A percentile compares a stretch with the other conserved stretches of the same genome.
These are phyloP conservation scores for Dipodomys stephensi DNA, from an alignment of 2,113 vertebrate genomes.

Conservation along the genomic window DNA sequence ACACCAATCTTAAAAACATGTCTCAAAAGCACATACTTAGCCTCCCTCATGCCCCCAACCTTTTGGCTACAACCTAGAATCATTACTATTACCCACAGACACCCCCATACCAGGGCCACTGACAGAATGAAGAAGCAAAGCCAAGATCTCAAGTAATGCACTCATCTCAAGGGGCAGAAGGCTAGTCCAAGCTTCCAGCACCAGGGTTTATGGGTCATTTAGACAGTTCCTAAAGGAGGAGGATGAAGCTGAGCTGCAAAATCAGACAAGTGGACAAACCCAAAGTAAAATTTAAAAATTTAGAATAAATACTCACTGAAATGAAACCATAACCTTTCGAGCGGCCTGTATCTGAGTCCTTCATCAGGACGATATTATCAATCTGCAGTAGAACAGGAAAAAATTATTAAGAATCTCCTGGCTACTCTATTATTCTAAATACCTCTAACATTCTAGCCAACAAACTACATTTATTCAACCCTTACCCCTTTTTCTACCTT, in stretches of 20 bases:
- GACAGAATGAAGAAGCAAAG: constrained; percentile 54
- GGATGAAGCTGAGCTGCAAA: constrained; percentile 65
- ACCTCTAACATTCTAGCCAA: constrained; percentile 10
- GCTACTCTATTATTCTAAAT: neutral
- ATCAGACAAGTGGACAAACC: constrained; percentile 50
- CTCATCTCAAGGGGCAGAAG: constrained; percentile 56
- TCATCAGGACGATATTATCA: constrained; percentile 83
- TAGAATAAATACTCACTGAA: constrained; percentile 73
- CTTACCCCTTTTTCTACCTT: neutral
- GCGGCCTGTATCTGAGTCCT: constrained; percentile 83
- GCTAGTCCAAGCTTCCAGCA: constrained; percentile 55
- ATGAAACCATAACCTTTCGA: constrained; percentile 86
- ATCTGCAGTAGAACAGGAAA: constrained; percentile 72
- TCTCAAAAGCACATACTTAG: constrained; percentile 23
- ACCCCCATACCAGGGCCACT: constrained; percentile 38
- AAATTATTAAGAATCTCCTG: constrained; percentile 16
- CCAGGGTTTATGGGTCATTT: constrained; percentile 42
- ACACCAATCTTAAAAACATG: neutral
- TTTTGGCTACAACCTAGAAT: constrained; percentile 32
- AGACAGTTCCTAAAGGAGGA: constrained; percentile 59
- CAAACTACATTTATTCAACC: neutral
- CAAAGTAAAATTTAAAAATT: constrained; percentile 14
- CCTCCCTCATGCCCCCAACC: constrained; percentile 15
- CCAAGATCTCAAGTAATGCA: constrained; percentile 43
- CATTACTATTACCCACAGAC: constrained; percentile 54